Evolutionary conservation across 2,797 vertebrate species (phyloP), one percentile per base, ranked within the genome.

Genomic region (Muraenolepis orangiensis): DNA sequence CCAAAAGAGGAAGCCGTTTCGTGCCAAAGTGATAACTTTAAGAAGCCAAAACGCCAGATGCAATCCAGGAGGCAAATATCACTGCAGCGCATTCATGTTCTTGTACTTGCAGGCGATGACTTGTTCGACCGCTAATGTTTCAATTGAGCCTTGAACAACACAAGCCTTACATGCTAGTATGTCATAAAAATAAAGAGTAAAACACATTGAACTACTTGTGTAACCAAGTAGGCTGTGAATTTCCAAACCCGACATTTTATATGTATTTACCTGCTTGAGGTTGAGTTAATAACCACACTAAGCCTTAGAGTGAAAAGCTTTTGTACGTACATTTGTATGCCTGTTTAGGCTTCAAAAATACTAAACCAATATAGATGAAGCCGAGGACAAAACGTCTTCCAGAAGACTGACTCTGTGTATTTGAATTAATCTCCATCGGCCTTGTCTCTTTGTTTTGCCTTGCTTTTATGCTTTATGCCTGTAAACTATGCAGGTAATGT

Each of bases 401-500:
- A 26, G 13, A 64, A 26, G 23, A 26, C 57, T 26, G 57, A 51
- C 18, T 57, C 57, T 6, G 20, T 4, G 42, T 57, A 57, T 23
- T 57, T 57, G 1, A 1, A 57, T 23, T 57, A 6, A 57, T 57
- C 51, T 23, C 5, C n/a, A 57, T 16, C n/a, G 18, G 51, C n/a
- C n/a, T 57, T 57, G 51, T 57, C 51, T 23, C 20, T 23, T 18
- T 57, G 20, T 20, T 8, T 23, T 23, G 18, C n/a, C 23, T 57
- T 57, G n/a, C 1, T 23, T 20, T 57, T 23, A n/a, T 57, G 64
- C 64, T 71, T 70, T 73, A 42, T 66, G 26, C n/a, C 69, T 51
- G 66, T 23, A 82, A 40, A 26, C 73, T n/a, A 57, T 57, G 88
- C 78, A 74, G 75, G 72, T 70, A 78, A 69, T 88, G 83, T 88